These are phyloP conservation scores for Masticophis lateralis DNA, from an alignment of 2,797 vertebrate genomes.

Conservation along the genomic window DNA sequence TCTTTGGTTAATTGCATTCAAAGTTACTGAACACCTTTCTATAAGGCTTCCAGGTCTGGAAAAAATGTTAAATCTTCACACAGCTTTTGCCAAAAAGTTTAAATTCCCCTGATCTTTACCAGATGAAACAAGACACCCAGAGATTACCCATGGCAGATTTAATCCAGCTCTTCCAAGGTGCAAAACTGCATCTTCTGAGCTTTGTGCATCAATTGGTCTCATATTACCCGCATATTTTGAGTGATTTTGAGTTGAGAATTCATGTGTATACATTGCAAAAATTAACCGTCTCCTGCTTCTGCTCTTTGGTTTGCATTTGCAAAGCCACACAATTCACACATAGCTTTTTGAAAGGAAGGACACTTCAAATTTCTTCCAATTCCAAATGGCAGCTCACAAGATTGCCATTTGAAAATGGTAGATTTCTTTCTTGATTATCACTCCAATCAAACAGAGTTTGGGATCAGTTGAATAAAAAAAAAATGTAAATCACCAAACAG, in stretches of 20 bases:
- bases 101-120: background rate
- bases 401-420: constrained; percentile 28
- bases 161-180: background rate
- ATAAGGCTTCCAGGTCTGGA: background rate
- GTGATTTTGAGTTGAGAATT: constrained; percentile 22
- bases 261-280: constrained; percentile 2
- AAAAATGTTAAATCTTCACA: background rate
- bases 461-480: background rate
- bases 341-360: background rate
- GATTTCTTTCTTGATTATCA: constrained; percentile 41
- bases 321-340: background rate
- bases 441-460: constrained; percentile 4
- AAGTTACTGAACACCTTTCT: background rate
- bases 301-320: constrained; percentile 26
- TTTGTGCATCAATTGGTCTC: background rate
- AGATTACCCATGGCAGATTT: background rate
- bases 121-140: background rate
- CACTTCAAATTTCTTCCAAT: constrained; percentile 14
- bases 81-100: background rate
- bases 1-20: background rate
- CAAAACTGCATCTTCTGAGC: background rate
- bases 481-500: background rate
- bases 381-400: background rate
- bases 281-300: background rate
- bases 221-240: background rate